Percentiles rank a stretch among this genome's conserved stretches.
Conservation (phyloP, 2,888 invertebrate genomes). For the Acrocera orbiculus region DNA sequence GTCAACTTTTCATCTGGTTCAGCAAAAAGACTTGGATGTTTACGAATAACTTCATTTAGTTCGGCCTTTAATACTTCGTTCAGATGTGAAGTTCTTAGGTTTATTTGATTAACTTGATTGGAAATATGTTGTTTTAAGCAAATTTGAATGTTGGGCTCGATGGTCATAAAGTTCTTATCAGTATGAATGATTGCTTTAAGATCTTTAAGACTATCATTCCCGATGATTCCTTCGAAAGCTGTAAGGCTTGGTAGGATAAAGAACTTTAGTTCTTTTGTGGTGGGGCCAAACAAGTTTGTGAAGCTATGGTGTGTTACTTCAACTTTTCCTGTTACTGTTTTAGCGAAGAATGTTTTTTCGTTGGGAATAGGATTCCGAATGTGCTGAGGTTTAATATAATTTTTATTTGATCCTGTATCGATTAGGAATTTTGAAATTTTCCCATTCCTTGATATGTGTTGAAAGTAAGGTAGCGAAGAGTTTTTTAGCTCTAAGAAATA, state of each 20-base stretch:
- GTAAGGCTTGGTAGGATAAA: conserved; percentile 6
- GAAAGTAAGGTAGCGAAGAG: conserved; percentile 13
- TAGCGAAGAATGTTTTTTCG: conserved; percentile 9
- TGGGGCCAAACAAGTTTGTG: conserved; percentile 4
- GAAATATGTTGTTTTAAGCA: conserved; percentile 3
- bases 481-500: conserved; percentile 13
- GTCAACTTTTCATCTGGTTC: background rate
- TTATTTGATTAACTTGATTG: conserved; percentile 2
- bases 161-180: conserved; percentile 6
- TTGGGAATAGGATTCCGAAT: conserved; percentile 8
- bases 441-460: conserved; percentile 11
- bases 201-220: conserved; percentile 8
- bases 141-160: conserved; percentile 2
- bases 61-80: background rate
- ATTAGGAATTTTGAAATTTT: conserved; percentile 12
- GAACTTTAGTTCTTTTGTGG: conserved; percentile 6
- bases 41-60: background rate
- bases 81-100: conserved; percentile 3
- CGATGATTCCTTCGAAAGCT: conserved; percentile 8
- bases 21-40: background rate
- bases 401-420: conserved; percentile 12
- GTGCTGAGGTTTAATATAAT: conserved; percentile 10
- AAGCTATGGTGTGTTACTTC: conserved; percentile 9
- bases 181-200: conserved; percentile 5
- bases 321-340: conserved; percentile 9